Evolutionary conservation across 2,888 invertebrate species (phyloP).

Genomic region (Chydorus sphaericus): DNA sequence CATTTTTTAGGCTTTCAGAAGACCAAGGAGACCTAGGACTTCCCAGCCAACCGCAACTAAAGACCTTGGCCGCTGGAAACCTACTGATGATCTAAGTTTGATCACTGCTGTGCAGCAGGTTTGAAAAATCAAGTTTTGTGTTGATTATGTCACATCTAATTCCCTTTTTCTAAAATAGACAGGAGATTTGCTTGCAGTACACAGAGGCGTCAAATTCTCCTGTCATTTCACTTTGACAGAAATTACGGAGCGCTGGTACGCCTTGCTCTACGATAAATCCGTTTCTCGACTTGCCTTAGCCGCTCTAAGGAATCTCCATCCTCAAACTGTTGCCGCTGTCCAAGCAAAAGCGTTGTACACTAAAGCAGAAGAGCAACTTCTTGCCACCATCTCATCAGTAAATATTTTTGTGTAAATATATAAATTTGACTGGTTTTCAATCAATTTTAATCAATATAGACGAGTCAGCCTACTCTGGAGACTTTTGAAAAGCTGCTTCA

Average conservation of each 20-base stretch:
- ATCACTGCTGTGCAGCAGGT: constrained; percentile 87
- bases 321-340: constrained; percentile 70
- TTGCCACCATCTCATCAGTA: constrained; percentile 67
- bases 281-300: constrained; percentile 80
- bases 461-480: constrained; percentile 52
- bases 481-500: constrained; percentile 71
- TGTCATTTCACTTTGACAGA: constrained; percentile 87
- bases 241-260: constrained; percentile 91
- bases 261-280: constrained; percentile 83
- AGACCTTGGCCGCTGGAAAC: constrained; percentile 78
- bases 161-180: constrained; percentile 31
- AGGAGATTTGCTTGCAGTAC: constrained; percentile 46
- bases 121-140: constrained; percentile 5
- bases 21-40: constrained; percentile 18
- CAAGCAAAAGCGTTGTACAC: constrained; percentile 82
- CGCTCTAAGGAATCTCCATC: constrained; percentile 86
- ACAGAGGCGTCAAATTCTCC: constrained; percentile 86
- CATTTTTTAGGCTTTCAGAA: constrained; percentile 17
- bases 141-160: constrained; percentile 6
- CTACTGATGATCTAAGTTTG: constrained; percentile 85
- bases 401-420: constrained; percentile 23
- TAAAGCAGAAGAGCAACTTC: constrained; percentile 69
- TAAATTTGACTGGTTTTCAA: too few relatives aligned
- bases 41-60: constrained; percentile 23
- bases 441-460: constrained; percentile 33